phyloP scores from a whole-genome alignment of 2,113 vertebrate genomes.

The Sakesphorus luctuosus region DNA sequence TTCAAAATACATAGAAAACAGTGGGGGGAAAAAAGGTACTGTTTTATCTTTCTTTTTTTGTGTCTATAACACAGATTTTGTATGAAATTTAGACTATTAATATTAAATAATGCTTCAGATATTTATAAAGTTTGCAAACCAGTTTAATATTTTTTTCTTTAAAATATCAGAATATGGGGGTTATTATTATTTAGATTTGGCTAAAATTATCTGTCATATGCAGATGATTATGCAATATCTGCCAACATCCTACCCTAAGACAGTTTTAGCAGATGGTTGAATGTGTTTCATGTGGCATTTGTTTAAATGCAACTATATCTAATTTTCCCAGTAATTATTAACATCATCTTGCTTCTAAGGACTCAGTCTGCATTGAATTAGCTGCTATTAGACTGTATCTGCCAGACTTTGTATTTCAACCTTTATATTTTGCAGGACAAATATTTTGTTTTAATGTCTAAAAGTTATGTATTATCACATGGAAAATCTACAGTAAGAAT shows the following conservation, averaged over 20 bases:
- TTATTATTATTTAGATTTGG: constrained; percentile 49
- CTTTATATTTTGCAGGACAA: not conserved
- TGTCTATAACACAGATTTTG: not conserved
- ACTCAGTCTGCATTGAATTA: not conserved
- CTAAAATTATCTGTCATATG: constrained; percentile 77
- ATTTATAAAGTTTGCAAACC: not conserved
- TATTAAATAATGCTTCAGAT: not conserved
- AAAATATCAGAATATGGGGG: not conserved
- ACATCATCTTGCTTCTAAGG: constrained; percentile 46
- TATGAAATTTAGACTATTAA: not conserved
- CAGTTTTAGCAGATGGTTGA: constrained; percentile 75
- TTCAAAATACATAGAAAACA: not conserved
- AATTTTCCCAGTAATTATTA: constrained; percentile 68
- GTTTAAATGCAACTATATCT: constrained; percentile 68
- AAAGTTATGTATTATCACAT: not conserved
- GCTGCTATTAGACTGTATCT: not conserved
- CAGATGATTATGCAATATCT: constrained; percentile 72
- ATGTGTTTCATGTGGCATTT: constrained; percentile 71
- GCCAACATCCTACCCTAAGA: constrained; percentile 70
- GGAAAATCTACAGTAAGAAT: not conserved
- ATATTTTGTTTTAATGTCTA: not conserved
- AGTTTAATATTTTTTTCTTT: not conserved
- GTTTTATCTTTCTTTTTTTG: not conserved
- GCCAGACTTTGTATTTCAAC: not conserved
- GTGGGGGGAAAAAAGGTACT: not conserved